These are phyloP conservation scores for Prinia subflava DNA, from an alignment of 2,113 vertebrate species.

Conservation along the genomic window DNA sequence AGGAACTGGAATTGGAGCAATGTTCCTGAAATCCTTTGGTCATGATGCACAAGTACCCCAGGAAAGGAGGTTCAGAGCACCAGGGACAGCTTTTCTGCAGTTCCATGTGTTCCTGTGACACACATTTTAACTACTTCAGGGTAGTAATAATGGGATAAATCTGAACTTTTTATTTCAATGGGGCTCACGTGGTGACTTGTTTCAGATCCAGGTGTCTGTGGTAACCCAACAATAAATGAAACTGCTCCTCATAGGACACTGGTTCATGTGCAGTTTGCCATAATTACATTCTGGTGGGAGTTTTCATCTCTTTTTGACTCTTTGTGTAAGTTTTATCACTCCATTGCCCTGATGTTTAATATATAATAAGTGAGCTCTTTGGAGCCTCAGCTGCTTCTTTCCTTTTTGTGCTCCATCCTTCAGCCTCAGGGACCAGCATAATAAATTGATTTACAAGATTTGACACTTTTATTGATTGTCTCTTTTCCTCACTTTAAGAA, in stretches of 20 bases:
- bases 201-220: neutral
- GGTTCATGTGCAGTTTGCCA: neutral
- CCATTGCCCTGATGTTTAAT: neutral
- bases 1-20: neutral
- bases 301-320: neutral
- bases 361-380: neutral
- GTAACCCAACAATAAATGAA: neutral
- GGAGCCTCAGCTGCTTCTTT: neutral
- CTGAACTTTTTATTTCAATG: neutral
- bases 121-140: accelerated
- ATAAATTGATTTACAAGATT: neutral
- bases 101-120: neutral
- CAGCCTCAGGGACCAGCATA: neutral
- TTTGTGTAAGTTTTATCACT: neutral
- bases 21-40: neutral
- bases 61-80: neutral
- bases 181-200: neutral
- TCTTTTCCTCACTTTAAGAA: neutral
- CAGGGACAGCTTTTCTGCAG: neutral
- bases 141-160: neutral
- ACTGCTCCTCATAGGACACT: neutral
- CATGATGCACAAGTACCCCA: too few relatives aligned
- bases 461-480: neutral
- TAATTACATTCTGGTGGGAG: neutral
- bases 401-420: neutral